phyloP scores from a whole-genome alignment of 2,113 vertebrate genomes.

The Platanista minor region DNA sequence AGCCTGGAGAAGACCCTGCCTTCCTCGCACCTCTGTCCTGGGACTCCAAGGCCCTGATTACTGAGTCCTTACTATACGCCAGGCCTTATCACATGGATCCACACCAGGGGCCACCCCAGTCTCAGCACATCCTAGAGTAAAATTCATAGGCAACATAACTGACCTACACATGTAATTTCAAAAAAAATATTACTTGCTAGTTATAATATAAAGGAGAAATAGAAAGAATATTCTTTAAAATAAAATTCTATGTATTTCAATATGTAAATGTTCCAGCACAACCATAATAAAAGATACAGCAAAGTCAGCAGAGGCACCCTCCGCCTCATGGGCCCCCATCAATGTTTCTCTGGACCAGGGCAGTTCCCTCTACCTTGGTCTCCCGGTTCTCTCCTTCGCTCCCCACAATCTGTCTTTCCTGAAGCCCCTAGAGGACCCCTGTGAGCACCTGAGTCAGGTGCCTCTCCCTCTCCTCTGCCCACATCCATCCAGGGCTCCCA shows the following conservation, averaged over 20 bases:
- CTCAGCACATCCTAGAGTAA: not conserved
- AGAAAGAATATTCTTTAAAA: not conserved
- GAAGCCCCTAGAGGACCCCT: not conserved
- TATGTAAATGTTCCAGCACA: not conserved
- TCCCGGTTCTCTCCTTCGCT: rapidly evolving
- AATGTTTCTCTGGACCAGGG: rapidly evolving
- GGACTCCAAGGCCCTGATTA: not conserved
- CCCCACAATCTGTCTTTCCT: not conserved
- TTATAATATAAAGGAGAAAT: not conserved
- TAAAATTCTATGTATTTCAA: not conserved
- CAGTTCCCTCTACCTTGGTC: not conserved
- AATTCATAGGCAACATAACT: not conserved
- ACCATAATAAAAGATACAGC: not conserved
- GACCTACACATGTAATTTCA: not conserved
- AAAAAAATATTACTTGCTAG: not conserved
- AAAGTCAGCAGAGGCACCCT: not conserved
- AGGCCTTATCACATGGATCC: not conserved
- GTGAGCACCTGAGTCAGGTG: not conserved
- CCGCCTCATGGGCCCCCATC: not conserved
- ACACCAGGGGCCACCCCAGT: not conserved
- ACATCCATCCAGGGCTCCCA: not conserved
- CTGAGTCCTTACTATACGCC: rapidly evolving
- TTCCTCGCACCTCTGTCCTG: not conserved
- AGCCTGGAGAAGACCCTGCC: not conserved
- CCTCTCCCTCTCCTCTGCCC: not conserved